Percentiles rank a stretch among this genome's conserved stretches.
phyloP scores from a whole-genome alignment of 2,797 vertebrate genomes.

The Premnoplex brunnescens region DNA sequence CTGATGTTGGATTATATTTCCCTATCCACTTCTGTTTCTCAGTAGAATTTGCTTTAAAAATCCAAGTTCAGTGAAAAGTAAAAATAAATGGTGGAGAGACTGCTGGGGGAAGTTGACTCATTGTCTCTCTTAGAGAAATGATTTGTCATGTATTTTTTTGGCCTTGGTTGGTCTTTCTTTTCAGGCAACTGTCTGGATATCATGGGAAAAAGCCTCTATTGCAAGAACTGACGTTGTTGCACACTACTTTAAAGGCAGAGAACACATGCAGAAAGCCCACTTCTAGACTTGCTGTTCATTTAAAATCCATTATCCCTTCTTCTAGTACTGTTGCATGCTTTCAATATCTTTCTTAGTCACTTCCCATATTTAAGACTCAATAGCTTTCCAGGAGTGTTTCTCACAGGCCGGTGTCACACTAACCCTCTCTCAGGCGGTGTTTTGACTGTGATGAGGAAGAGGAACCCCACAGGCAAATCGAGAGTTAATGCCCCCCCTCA shows the following conservation, averaged over 20 bases:
- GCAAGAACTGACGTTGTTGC: not conserved
- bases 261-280: not conserved
- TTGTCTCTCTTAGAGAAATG: constrained; percentile 9
- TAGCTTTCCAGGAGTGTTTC: not conserved
- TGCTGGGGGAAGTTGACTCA: constrained; percentile 7
- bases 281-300: not conserved
- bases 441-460: constrained; percentile 7
- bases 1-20: not conserved
- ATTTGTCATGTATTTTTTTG: constrained; percentile 41
- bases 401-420: not conserved
- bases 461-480: constrained; percentile 41
- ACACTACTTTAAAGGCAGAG: not conserved
- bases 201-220: not conserved
- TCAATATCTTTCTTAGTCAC: not conserved
- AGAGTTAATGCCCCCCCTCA: constrained; percentile 51
- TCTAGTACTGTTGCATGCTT: not conserved
- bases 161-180: constrained; percentile 18
- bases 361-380: not conserved
- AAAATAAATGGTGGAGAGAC: not conserved
- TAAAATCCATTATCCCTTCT: not conserved
- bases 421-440: not conserved
- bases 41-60: constrained; percentile 18
- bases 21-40: not conserved
- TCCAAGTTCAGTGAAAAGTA: constrained; percentile 10
- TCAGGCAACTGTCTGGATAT: not conserved